Conservation (phyloP, 2,888 invertebrate genomes). For the Tachina lurida region DNA sequence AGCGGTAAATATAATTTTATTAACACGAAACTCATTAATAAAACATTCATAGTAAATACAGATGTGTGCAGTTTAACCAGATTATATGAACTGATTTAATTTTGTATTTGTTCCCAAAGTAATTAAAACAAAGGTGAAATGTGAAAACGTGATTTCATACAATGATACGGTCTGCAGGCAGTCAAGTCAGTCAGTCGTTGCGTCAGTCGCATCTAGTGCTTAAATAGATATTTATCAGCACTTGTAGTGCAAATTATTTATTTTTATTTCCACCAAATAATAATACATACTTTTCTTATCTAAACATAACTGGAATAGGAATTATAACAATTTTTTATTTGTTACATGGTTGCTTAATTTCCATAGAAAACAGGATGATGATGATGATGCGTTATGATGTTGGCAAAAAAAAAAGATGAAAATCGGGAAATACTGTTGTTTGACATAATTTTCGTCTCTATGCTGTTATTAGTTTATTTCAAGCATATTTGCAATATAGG, state of each 20-base stretch:
- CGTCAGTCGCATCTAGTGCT: background rate
- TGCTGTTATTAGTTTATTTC: conserved; percentile 22
- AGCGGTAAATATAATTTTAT: conserved; percentile 31
- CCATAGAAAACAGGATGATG: conserved; percentile 29
- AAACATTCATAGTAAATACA: conserved; percentile 38
- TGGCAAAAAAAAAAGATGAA: conserved; percentile 16
- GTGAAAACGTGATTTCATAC: conserved; percentile 63
- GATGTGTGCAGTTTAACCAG: conserved; percentile 13
- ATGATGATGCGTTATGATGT: conserved; percentile 31
- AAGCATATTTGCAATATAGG: background rate
- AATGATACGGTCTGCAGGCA: conserved; percentile 23
- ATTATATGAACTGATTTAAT: conserved; percentile 53
- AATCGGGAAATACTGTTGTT: conserved; percentile 58
- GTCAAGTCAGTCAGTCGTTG: background rate
- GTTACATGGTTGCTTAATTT: conserved; percentile 54
- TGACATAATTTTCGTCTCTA: conserved; percentile 59
- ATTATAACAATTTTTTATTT: conserved; percentile 21
- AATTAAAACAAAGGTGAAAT: conserved; percentile 59
- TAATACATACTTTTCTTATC: conserved; percentile 41
- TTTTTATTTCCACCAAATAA: conserved; percentile 52
- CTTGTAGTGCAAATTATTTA: conserved; percentile 39
- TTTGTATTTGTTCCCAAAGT: conserved; percentile 62
- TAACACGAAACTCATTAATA: conserved; percentile 57
- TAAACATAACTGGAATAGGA: conserved; percentile 55
- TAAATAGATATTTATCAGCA: background rate